These are phyloP conservation scores for Smittia aterrima DNA, from an alignment of 2,888 invertebrate genomes.

Conservation along the genomic window DNA sequence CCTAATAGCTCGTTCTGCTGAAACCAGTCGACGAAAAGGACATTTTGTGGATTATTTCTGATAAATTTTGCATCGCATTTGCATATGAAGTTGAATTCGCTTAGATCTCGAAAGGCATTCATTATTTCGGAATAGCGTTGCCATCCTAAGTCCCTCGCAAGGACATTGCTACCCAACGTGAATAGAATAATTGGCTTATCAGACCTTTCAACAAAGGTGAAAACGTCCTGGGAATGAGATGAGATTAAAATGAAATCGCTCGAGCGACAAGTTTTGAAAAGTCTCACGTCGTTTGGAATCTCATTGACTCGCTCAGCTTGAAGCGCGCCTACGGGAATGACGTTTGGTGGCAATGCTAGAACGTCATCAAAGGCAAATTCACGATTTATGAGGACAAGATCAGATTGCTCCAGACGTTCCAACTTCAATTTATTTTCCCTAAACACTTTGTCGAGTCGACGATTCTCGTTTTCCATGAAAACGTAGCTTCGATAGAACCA, in stretches of 20 bases:
- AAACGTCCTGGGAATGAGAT: constrained; percentile 2
- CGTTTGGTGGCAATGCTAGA: constrained; percentile 30
- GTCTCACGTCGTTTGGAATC: constrained; percentile 15
- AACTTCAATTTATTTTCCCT: constrained; percentile 31
- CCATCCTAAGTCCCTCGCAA: constrained; percentile 13
- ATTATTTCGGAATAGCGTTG: constrained; percentile 10
- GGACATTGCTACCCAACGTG: constrained; percentile 34
- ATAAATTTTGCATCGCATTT: constrained; percentile 32
- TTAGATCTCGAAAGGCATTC: constrained; percentile 16
- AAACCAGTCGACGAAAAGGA: constrained; percentile 41
- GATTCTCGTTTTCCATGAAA: constrained; percentile 39
- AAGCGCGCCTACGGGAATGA: constrained; percentile 33
- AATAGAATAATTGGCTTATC: constrained; percentile 34
- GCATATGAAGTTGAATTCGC: constrained; percentile 39
- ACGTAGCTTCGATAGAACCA: constrained; percentile 25
- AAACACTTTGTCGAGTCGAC: constrained; percentile 19
- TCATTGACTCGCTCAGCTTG: constrained; percentile 26
- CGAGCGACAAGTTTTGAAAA: neutral
- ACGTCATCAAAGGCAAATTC: constrained; percentile 41
- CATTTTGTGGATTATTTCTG: constrained; percentile 38
- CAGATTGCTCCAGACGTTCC: constrained; percentile 22
- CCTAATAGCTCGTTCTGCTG: constrained; percentile 42
- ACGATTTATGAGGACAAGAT: constrained; percentile 34
- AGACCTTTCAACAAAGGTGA: constrained; percentile 20
- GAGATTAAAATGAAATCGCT: neutral